These are phyloP conservation scores for Diaphora mendica DNA, from an alignment of 2,888 invertebrate genomes.

Conservation along the genomic window DNA sequence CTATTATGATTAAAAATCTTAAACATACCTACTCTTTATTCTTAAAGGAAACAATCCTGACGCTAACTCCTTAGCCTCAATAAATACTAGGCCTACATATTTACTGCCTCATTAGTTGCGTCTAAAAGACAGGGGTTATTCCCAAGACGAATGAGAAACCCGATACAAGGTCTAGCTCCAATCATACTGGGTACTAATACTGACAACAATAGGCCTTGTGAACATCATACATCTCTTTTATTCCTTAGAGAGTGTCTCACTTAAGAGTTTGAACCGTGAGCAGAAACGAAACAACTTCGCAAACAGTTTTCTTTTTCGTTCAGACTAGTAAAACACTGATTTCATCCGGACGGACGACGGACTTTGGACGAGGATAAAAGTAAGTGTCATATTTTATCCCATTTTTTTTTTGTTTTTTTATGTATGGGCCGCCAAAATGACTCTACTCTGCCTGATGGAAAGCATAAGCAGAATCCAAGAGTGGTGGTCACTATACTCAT, in stretches of 20 bases:
- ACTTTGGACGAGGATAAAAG: no score
- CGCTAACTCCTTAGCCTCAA: not conserved
- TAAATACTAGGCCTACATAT: conserved; percentile 8
- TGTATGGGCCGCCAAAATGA: no score
- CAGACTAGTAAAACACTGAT: not conserved
- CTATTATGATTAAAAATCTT: not conserved
- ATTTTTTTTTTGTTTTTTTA: no score
- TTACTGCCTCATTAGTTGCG: conserved; percentile 11
- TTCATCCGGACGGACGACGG: not conserved
- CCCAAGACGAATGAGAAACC: conserved; percentile 18
- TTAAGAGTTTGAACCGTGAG: conserved; percentile 11
- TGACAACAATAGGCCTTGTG: conserved; percentile 15
- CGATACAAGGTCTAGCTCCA: conserved; percentile 13
- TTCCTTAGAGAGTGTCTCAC: conserved; percentile 10
- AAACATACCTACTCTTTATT: not conserved
- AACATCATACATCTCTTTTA: conserved; percentile 21
- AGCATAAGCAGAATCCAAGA: no score
- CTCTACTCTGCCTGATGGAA: no score
- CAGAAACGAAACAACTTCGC: conserved; percentile 22
- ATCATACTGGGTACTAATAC: conserved; percentile 20
- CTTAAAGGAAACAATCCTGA: not conserved
- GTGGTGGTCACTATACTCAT: no score
- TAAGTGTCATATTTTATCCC: no score
- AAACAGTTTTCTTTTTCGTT: not conserved
- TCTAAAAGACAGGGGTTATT: conserved; percentile 11